Base-by-base conservation (phyloP, 92 coral and sea anemone species). In the Umimayanthus kanabou region DNA sequence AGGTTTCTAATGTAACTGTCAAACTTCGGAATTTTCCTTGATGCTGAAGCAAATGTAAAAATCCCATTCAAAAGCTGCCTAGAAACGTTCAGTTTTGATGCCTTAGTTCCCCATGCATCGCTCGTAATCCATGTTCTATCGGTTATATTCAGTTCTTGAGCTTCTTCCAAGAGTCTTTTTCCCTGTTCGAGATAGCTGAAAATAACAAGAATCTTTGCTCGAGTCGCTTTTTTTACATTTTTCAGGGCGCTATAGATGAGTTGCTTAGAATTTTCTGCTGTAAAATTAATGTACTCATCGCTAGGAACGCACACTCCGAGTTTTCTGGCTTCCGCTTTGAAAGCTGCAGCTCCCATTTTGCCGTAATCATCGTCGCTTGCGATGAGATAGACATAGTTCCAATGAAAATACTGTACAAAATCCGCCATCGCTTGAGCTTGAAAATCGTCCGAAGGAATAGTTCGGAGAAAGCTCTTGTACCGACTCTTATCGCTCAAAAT, bases 351-450 rank as follows among this genome's bases (percentile, higher is more conserved):
- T 23, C 98, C 99, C 98, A 95, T 93, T 39, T 96, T 94, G 0
- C 99, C 99, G 39, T 97, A 97, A 23, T 97, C 99, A 49, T 97
- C 99, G 57, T 97, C 99, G 37, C 93, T 93, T 0, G 95, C 99
- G 39, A 97, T 89, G 23, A 97, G 80, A 86, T 94, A 95, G 55
- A 97, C 98, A 73, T 92, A 97, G 76, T 95, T 97, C 99, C 99
- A 97, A 0, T 83, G 91, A 88, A 95, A 95, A 28, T 90, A 39
- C 3, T 85, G 92, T 1, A 97, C 96, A 53, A 97, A 92, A 49
- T 93, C 85, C 1, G 98, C 99, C 93, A 97, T 95, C 0, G 99
- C 99, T 79, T 94, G 91, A 9, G 99, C 98, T 89, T 97, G 99
- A 42, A 89, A 94, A 23, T 94, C 93, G 79, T 97, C 99, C 2